Evolutionary conservation across 2,888 invertebrate species (phyloP).

Genomic region (Bruchidius siliquastri): DNA sequence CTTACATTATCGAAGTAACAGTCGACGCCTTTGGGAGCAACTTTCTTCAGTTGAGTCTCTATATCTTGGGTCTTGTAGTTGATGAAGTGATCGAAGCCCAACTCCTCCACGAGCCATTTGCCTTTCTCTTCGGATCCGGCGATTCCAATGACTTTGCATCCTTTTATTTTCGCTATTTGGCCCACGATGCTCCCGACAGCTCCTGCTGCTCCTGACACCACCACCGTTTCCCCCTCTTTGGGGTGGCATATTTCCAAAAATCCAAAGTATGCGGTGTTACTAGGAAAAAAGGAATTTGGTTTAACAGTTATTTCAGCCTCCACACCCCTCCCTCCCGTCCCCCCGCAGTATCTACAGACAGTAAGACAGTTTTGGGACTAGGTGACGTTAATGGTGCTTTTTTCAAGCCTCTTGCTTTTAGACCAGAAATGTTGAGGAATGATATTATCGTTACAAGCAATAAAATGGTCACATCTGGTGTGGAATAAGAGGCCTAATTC

Average conservation of each 20-base stretch:
- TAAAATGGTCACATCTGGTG: too few species aligned
- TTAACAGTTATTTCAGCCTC: too few species aligned
- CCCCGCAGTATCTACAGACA: too few species aligned
- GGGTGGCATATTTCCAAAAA: slow-evolving; percentile 64
- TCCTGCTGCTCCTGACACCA: slow-evolving; percentile 69
- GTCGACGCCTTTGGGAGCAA: slow-evolving; percentile 64
- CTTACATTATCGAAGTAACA: slow-evolving; percentile 73
- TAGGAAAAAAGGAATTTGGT: slow-evolving; percentile 29
- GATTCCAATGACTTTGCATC: slow-evolving; percentile 64
- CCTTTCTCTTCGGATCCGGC: slow-evolving; percentile 67
- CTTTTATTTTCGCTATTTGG: slow-evolving; percentile 69
- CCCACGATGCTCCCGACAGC: slow-evolving; percentile 73
- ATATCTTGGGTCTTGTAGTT: slow-evolving; percentile 65
- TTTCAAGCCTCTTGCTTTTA: too few species aligned
- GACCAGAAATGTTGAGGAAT: too few species aligned
- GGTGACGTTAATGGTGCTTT: too few species aligned
- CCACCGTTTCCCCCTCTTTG: slow-evolving; percentile 66
- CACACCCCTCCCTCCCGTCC: too few species aligned
- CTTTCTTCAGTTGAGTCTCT: slow-evolving; percentile 51
- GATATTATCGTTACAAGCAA: too few species aligned
- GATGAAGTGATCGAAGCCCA: slow-evolving; percentile 63
- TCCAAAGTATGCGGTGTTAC: slow-evolving; percentile 71
- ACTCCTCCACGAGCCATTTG: slow-evolving; percentile 57
- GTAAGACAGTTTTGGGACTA: too few species aligned
- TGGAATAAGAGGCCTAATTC: too few species aligned